These are phyloP conservation scores for Cottoperca gobio DNA, from an alignment of 2,797 vertebrate genomes.

Conservation along the genomic window DNA sequence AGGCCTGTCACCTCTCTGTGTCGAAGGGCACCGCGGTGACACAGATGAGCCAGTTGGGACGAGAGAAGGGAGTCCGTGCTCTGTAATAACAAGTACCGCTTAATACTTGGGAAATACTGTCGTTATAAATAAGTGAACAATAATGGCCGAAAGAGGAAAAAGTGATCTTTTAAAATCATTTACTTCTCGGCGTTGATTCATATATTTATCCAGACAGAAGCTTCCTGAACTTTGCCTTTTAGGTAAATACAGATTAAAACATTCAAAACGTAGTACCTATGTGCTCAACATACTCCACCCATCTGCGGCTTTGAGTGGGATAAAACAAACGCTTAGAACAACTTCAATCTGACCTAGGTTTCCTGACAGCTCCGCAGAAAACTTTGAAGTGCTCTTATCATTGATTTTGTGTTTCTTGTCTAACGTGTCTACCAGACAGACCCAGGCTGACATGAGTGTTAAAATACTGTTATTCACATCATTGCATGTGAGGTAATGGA, in stretches of 20 bases:
- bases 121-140: not conserved
- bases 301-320: conserved; percentile 18
- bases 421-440: conserved; percentile 45
- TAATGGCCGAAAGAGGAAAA: not conserved
- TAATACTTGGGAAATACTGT: conserved; percentile 27
- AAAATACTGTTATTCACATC: conserved; percentile 76
- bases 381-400: conserved; percentile 70
- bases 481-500: conserved; percentile 75
- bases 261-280: not conserved
- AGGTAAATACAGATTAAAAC: not conserved
- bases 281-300: conserved; percentile 17
- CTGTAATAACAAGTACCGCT: conserved; percentile 18
- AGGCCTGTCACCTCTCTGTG: conserved; percentile 74
- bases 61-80: conserved; percentile 27
- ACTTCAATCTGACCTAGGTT: conserved; percentile 49
- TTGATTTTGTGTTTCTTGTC: conserved; percentile 62
- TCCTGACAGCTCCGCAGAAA: conserved; percentile 55
- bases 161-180: not conserved
- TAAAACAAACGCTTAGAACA: conserved; percentile 54
- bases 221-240: not conserved
- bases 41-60: conserved; percentile 60
- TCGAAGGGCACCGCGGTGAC: conserved; percentile 57
- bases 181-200: not conserved
- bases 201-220: not conserved
- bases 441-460: conserved; percentile 63